Evolutionary conservation across 2,113 vertebrate species (phyloP).

Genomic region (Dromiciops gliroides): DNA sequence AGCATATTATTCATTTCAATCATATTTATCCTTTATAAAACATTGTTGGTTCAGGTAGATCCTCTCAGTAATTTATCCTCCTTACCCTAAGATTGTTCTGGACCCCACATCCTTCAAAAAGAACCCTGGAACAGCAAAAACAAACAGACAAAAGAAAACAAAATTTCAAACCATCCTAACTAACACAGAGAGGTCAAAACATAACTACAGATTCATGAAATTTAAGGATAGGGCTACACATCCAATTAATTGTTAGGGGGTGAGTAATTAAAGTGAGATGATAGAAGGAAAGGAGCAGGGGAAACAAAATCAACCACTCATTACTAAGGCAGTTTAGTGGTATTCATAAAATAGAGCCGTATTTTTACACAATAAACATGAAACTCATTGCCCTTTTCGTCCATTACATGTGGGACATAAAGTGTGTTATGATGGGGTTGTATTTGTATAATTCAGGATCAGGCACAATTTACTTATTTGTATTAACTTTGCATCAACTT

Average conservation of each 20-base stretch:
- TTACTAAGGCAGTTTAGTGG: not conserved
- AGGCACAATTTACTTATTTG: not conserved
- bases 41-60: not conserved
- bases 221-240: not conserved
- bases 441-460: not conserved
- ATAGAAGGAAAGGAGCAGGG: not conserved
- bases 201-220: not conserved
- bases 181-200: not conserved
- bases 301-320: not conserved
- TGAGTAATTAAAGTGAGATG: not conserved
- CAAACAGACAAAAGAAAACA: not conserved
- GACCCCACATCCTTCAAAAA: not conserved
- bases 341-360: not conserved
- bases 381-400: not conserved
- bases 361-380: not conserved
- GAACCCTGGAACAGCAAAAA: not conserved
- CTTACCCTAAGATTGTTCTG: not conserved
- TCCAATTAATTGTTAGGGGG: not conserved
- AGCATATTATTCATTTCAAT: not conserved
- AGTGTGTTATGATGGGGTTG: not conserved
- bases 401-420: not conserved
- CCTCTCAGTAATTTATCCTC: not conserved
- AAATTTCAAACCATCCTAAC: not conserved
- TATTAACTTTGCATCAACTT: not conserved
- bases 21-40: not conserved